Evolutionary conservation across 2,888 invertebrate species (phyloP), one percentile per base, ranked within the genome.

Genomic region (Cataglyphis albicans): DNA sequence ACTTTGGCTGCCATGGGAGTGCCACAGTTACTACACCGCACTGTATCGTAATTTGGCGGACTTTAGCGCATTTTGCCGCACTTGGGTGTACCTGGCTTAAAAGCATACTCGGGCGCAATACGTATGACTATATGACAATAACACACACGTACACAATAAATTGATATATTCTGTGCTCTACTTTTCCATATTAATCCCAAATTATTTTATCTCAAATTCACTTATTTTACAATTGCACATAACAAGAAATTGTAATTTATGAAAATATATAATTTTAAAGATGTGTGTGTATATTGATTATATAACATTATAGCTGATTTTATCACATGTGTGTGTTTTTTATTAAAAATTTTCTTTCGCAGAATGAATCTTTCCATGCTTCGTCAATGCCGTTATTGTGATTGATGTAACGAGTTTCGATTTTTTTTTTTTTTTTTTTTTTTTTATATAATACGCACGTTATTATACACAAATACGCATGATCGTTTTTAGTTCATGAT

Each of bases 1-100:
- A 80, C 78, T 78, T 78, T 70, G 78, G 35, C 41, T 44, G 70
- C 78, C 65, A 67, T 67, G 29, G 21, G 41, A 21, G 57, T 78
- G 41, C 65, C 59, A 70, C 59, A 35, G 68, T 61, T 68, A 78
- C 68, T 78, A 68, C 61, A 59, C 68, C 25, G 78, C 18, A 59
- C 78, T 25, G 59, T 68, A 59, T 70, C 59, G 78, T 78, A 78
- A 78, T 78, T 78, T 70, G 78, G 68, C 78, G 68, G 78, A 61
- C 68, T 78, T 78, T 68, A 59, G 68, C 68, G 68, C 78, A 70
- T 80, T 80, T 59, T 29, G 38, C 59, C 78, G 44, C 59, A 61
- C 68, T 80, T 35, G 10, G 41, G 35, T 48, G n/a, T 80, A 59
- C 70, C 70, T 70, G 68, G 78, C 70, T 80, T 80, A 68, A 61